Evolutionary conservation across 2,888 invertebrate genomes (phyloP), one percentile per base, ranked within the genome.

Genomic region (Eucriotettix oculatus): DNA sequence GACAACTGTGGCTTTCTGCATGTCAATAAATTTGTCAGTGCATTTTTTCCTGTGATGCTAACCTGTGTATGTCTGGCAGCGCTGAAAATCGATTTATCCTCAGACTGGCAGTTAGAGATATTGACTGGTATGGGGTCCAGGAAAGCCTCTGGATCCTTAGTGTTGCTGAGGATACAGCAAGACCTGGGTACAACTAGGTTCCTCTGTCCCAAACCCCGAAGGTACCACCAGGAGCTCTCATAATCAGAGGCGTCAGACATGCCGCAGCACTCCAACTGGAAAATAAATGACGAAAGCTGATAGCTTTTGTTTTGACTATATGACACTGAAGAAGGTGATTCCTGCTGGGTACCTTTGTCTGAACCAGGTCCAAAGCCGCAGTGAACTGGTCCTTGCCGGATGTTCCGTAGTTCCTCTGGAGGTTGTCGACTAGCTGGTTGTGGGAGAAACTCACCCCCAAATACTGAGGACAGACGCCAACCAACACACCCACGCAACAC

Each of bases 261-360:
- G 41, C 89, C 90, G 71, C 90, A 90, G 69, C 90, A 90, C 61
- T 83, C 79, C 70, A 89, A 82, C 87, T 87, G 71, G 41, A 76
- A 72, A 63, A 9, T 9, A 7, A 48, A 48, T 7, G 29, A 29
- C 29, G 3, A 29, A n/a, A 42, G 12, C 10, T 12, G 5, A 42
- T 56, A 42, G 29, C 11, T 14, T 14, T 9, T 9, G 1, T 48
- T 48, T 48, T 48, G 48, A 48, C n/a, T 14, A 14, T 12, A 48
- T 7, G 48, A 48, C 9, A 48, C 9, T 48, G 9, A 14, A 14
- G 48, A n/a, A n/a, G 2, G 2, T 29, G 29, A 7, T 29, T 5
- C 7, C 2, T 7, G 29, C 2, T 7, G 29, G 29, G 67, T 71
- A 78, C 79, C 68, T 71, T 70, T 0, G 82, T 84, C 72, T 90